Evolutionary conservation across 1,140 invertebrate genomes (phyloP), one percentile per base, ranked within the genome.

Genomic region (Caenorhabditis remanei): DNA sequence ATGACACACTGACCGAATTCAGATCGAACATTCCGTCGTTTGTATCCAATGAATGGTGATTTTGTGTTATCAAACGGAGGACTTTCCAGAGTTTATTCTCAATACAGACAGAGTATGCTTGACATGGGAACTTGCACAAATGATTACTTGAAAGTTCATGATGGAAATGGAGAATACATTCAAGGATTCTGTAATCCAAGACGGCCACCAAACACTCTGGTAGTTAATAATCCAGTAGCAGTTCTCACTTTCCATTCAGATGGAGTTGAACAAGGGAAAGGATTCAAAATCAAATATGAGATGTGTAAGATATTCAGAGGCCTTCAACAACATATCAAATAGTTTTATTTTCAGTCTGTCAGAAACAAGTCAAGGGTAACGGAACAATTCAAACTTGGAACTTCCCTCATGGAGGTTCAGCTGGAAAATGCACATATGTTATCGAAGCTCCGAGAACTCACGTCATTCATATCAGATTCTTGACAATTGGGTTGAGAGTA

Each of bases 161-260:
- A 79, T 50, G 71, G 46, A 50, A 79, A 87, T 65, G 86, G 86
- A n/a, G 48, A 24, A 32, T 40, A 63, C 6, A 3, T 83, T 48
- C 40, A 24, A 48, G 86, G 83, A 21, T 46, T 16, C 5, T 87
- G 86, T 32, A 87, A 87, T 71, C 43, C 75, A 7, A 56, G 71
- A 50, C 41, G 46, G 16, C 86, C 86, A 43, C 86, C 75, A n/a
- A 58, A 50, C 21, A 6, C 5, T 14, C 1, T 87, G 40, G 50
- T 43, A 24, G 71, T 83, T 1, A 58, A 48, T 48, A 46, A 83
- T n/a, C 65, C 63, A 21, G 21, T 16, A 21, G 86, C 86, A 55
- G 71, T 87, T 58, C 86, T 94, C 9, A 89, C 91, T 83, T 93
- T 94, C 88, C 89, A 90, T 32, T 91, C 93, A 7, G 93, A 94